Conservation (phyloP, 2,888 invertebrate genomes). For the Chymomyza procnemis region DNA sequence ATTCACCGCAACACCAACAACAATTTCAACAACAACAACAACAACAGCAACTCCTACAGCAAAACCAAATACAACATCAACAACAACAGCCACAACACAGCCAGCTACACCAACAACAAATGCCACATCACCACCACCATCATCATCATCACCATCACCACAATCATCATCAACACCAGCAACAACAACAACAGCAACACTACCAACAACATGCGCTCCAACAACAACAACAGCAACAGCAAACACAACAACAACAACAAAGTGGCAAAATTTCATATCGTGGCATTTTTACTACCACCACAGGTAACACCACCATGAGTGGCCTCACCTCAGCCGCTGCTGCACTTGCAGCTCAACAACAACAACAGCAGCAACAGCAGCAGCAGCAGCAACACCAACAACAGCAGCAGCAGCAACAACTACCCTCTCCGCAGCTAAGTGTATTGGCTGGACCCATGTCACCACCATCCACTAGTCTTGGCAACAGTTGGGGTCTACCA, state of each 20-base stretch:
- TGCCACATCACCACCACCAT: slow-evolving; percentile 64
- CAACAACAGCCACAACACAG: slow-evolving; percentile 58
- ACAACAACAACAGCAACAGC: slow-evolving; percentile 75
- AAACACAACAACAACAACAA: slow-evolving; percentile 76
- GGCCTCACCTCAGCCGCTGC: slow-evolving; percentile 56
- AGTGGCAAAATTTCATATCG: slow-evolving; percentile 83
- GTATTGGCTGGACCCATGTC: slow-evolving; percentile 79
- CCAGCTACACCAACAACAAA: slow-evolving; percentile 65
- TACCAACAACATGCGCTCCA: slow-evolving; percentile 70
- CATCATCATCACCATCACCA: slow-evolving; percentile 62
- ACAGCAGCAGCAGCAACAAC: slow-evolving; percentile 68
- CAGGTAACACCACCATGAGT: slow-evolving; percentile 80
- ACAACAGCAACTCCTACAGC: slow-evolving; percentile 70
- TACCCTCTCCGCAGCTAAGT: slow-evolving; percentile 77
- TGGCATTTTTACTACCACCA: slow-evolving; percentile 86
- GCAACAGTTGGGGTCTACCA: slow-evolving; percentile 86
- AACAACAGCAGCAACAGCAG: slow-evolving; percentile 61
- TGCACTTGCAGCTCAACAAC: slow-evolving; percentile 68
- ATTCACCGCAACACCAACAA: slow-evolving; percentile 49
- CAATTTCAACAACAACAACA: slow-evolving; percentile 70
- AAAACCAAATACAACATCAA: slow-evolving; percentile 65
- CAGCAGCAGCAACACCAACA: slow-evolving; percentile 61
- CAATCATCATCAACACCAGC: slow-evolving; percentile 55
- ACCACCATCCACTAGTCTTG: slow-evolving; percentile 81
- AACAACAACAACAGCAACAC: slow-evolving; percentile 59